Percentiles rank a stretch among this genome's conserved stretches.
phyloP scores from a whole-genome alignment of 2,888 invertebrate genomes.

The Asteroscopus sphinx region DNA sequence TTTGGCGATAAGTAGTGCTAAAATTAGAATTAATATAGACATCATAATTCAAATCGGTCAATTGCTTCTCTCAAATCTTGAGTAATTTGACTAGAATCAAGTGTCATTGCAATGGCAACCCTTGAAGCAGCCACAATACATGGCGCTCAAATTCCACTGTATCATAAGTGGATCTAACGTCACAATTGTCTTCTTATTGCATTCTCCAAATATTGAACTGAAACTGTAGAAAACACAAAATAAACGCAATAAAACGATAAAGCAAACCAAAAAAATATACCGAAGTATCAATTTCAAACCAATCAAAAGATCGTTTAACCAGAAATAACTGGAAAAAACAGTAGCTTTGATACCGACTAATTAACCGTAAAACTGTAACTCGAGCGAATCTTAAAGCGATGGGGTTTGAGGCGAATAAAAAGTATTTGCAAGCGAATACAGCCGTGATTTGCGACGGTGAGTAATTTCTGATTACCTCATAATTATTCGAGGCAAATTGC shows the following conservation, averaged over 20 bases:
- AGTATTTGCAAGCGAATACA: slow-evolving; percentile 50
- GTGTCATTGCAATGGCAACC: no score
- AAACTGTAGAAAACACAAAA: slow-evolving; percentile 7
- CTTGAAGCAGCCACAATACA: not conserved
- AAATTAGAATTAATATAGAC: no score
- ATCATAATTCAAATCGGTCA: no score
- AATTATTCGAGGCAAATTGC: slow-evolving; percentile 65
- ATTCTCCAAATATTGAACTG: not conserved
- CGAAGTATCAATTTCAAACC: slow-evolving; percentile 32
- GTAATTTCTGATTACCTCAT: slow-evolving; percentile 67
- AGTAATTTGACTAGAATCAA: no score
- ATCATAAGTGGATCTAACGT: not conserved
- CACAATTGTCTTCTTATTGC: not conserved
- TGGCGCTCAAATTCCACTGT: not conserved
- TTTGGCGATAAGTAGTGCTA: no score
- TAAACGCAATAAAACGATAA: slow-evolving; percentile 1
- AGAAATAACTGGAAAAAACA: slow-evolving; percentile 37
- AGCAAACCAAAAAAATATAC: slow-evolving; percentile 1
- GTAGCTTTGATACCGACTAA: slow-evolving; percentile 49
- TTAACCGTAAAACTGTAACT: slow-evolving; percentile 50
- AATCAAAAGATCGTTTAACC: slow-evolving; percentile 41
- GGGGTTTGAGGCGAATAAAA: slow-evolving; percentile 28
- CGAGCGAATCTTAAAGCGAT: slow-evolving; percentile 18
- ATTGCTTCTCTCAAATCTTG: no score
- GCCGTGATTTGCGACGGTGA: slow-evolving; percentile 48